Conservation (phyloP, 2,797 vertebrate species). For the Urophycis tenuis region DNA sequence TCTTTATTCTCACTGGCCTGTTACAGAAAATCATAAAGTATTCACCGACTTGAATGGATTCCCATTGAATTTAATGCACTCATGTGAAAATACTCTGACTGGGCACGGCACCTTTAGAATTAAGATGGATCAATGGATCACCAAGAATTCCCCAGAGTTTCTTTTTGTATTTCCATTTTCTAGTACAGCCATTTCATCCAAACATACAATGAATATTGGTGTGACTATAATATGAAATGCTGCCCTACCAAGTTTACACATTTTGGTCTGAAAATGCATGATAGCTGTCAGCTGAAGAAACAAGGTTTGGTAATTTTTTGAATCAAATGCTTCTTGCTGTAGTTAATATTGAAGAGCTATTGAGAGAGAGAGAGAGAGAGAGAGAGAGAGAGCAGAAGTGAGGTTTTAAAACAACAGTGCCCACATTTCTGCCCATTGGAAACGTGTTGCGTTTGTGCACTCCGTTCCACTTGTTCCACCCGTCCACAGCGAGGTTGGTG, state of each 20-base stretch:
- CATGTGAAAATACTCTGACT: not conserved
- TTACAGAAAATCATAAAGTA: conserved; percentile 17
- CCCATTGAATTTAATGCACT: conserved; percentile 11
- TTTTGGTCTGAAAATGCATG: too few species aligned
- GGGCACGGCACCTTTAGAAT: not conserved
- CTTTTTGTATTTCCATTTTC: not conserved
- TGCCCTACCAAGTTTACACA: not conserved
- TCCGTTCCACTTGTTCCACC: too few species aligned
- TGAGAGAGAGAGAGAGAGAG: too few species aligned
- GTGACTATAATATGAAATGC: not conserved
- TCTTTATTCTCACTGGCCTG: conserved; percentile 9
- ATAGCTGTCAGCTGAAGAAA: too few species aligned
- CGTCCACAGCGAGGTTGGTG: too few species aligned
- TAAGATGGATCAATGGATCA: not conserved
- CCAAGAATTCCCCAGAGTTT: not conserved
- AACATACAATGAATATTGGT: not conserved
- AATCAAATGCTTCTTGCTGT: too few species aligned
- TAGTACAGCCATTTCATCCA: not conserved
- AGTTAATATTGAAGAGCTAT: too few species aligned
- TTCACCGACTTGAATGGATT: conserved; percentile 4
- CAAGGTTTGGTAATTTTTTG: too few species aligned
- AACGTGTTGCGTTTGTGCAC: not conserved
- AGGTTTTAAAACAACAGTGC: not conserved
- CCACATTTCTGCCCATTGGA: not conserved
- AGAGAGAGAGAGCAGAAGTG: too few species aligned